Conservation (phyloP, 2,797 vertebrate genomes). For the Holocentrus rufus region DNA sequence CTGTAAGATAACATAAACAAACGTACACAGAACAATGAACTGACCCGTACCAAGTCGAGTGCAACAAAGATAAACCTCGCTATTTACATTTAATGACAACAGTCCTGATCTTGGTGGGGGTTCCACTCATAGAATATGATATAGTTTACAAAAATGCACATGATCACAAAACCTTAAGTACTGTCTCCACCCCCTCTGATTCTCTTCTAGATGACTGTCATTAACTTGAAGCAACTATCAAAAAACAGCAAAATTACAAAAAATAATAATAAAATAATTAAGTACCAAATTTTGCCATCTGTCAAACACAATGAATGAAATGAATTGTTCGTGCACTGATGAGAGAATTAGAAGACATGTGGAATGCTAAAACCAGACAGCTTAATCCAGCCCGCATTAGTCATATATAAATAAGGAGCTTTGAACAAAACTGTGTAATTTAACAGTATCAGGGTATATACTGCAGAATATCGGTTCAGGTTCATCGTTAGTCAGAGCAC, state of each 20-base stretch:
- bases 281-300: not conserved
- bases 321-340: slow-evolving; percentile 5
- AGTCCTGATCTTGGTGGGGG: slow-evolving; percentile 13
- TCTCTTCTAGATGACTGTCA: not conserved
- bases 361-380: not conserved
- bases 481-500: slow-evolving; percentile 13
- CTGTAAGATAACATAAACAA: not conserved
- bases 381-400: slow-evolving; percentile 32
- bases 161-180: not conserved
- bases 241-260: slow-evolving; percentile 12
- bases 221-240: slow-evolving; percentile 5
- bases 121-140: not conserved
- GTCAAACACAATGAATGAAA: not conserved
- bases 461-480: slow-evolving; percentile 20
- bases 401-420: not conserved
- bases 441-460: not conserved
- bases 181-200: too few species aligned
- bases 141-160: slow-evolving; percentile 15
- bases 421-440: slow-evolving; percentile 19
- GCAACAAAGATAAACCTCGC: slow-evolving; percentile 32
- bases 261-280: slow-evolving; percentile 15
- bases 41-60: slow-evolving; percentile 20
- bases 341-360: not conserved
- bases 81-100: slow-evolving; percentile 23
- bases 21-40: not conserved